phyloP scores from a whole-genome alignment of 2,113 vertebrate species.

The Myotis davidii region DNA sequence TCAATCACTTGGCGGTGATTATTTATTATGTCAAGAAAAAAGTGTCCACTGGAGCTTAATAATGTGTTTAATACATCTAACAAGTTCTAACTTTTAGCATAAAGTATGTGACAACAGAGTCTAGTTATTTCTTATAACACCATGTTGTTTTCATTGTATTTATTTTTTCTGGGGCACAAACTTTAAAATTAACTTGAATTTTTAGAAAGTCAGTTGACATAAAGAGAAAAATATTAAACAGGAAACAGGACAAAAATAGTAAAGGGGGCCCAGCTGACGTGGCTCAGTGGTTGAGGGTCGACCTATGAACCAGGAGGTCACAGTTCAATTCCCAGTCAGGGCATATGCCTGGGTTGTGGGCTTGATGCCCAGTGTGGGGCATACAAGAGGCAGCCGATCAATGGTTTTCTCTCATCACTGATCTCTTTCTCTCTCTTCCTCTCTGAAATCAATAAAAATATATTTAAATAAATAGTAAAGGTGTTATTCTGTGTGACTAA shows the following conservation, averaged over 20 bases:
- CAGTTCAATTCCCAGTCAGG: neutral
- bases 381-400: no score
- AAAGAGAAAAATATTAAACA: neutral
- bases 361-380: no score
- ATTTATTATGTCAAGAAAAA: slow-evolving; percentile 10
- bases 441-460: no score
- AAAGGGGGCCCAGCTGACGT: neutral
- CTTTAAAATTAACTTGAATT: slow-evolving; percentile 21
- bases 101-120: neutral
- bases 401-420: no score
- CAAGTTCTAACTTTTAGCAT: slow-evolving; percentile 17
- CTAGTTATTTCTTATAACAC: neutral
- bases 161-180: neutral
- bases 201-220: slow-evolving; percentile 43
- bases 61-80: neutral
- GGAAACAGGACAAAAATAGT: neutral
- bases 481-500: neutral
- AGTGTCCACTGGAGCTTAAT: neutral
- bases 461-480: neutral
- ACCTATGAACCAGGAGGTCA: no score
- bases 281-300: no score
- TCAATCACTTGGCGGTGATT: neutral
- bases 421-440: no score
- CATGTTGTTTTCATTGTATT: neutral
- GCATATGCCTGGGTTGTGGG: no score